Evolutionary conservation across 1,140 invertebrate species (phyloP).

Genomic region (Lethrus apterus): DNA sequence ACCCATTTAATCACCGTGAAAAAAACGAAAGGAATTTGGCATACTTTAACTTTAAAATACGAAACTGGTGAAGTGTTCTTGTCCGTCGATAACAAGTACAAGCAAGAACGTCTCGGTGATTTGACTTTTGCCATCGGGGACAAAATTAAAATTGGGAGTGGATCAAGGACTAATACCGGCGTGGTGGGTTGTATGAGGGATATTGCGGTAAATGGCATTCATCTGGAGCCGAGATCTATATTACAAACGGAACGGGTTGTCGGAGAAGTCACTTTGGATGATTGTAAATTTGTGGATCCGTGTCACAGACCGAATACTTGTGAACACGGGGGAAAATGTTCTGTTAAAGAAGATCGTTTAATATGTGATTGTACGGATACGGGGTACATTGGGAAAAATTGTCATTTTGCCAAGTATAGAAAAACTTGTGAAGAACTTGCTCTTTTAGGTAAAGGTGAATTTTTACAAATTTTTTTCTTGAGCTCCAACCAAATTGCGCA

Average conservation of each 20-base stretch:
- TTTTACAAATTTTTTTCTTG: not conserved
- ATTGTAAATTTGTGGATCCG: conserved; percentile 81
- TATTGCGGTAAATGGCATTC: conserved; percentile 69
- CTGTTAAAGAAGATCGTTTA: conserved; percentile 77
- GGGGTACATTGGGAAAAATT: conserved; percentile 84
- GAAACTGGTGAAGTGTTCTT: conserved; percentile 64
- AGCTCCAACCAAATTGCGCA: too few relatives aligned
- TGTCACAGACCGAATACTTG: conserved; percentile 83
- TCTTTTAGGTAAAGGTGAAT: conserved; percentile 60
- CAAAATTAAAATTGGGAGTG: conserved; percentile 67
- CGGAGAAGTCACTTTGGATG: conserved; percentile 83
- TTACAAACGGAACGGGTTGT: conserved; percentile 73
- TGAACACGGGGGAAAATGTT: conserved; percentile 83
- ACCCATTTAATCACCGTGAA: conserved; percentile 71
- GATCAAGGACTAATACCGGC: conserved; percentile 58
- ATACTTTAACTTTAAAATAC: conserved; percentile 70
- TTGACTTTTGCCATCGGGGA: conserved; percentile 48
- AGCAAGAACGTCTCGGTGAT: conserved; percentile 44
- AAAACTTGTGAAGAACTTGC: conserved; percentile 90
- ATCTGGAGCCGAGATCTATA: conserved; percentile 67
- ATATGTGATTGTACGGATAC: conserved; percentile 84
- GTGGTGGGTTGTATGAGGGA: conserved; percentile 86
- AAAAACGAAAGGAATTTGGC: conserved; percentile 69
- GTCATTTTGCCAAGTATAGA: conserved; percentile 83
- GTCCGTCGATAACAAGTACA: conserved; percentile 65